phyloP scores from a whole-genome alignment of 2,113 vertebrate species.

The Tylochromis polylepis region DNA sequence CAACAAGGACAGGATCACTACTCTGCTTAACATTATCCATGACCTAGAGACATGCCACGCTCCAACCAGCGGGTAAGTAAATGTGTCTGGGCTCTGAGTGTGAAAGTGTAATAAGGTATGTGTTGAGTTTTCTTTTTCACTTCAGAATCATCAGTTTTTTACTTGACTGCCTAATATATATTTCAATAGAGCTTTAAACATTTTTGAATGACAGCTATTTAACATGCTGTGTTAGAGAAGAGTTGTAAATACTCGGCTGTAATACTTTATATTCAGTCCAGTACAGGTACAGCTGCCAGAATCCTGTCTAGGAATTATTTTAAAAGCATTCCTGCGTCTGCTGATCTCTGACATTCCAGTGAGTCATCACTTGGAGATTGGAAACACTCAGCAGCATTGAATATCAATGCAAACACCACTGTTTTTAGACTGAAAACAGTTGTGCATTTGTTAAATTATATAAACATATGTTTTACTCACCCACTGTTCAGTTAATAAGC shows the following conservation, averaged over 20 bases:
- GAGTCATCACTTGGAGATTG: conserved; percentile 15
- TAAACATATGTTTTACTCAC: background rate
- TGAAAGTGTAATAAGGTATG: background rate
- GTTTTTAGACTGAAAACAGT: background rate
- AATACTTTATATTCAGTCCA: background rate
- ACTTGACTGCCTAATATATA: background rate
- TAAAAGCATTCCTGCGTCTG: conserved; percentile 20
- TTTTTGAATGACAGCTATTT: background rate
- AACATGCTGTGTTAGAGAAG: background rate
- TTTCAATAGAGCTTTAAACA: background rate
- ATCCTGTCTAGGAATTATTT: background rate
- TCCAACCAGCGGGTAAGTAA: conserved; percentile 62
- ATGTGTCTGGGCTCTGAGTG: background rate
- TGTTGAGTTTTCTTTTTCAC: background rate
- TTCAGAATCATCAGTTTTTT: background rate
- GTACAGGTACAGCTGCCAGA: background rate
- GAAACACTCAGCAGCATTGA: background rate
- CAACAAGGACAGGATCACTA: conserved; percentile 72
- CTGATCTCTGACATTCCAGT: background rate
- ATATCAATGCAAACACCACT: background rate
- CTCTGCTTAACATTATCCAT: conserved; percentile 75
- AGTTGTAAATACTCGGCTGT: background rate
- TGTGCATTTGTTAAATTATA: background rate
- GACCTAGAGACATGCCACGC: conserved; percentile 70
- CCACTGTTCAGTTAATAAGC: background rate